phyloP scores from a whole-genome alignment of 2,113 vertebrate species.

The Sminthopsis crassicaudata region DNA sequence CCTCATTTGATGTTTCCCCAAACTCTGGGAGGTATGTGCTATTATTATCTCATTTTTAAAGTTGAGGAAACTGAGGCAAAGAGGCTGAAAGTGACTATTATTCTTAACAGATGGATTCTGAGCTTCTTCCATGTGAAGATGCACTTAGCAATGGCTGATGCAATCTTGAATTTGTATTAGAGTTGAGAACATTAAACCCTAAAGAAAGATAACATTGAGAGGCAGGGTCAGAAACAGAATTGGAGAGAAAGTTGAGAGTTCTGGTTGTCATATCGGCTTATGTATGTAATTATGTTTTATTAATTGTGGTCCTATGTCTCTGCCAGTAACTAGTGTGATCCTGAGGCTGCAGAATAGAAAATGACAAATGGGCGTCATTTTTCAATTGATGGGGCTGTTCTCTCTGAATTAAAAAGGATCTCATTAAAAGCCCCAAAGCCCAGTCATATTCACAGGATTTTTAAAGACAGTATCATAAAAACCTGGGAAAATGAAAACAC shows the following conservation, averaged over 20 bases:
- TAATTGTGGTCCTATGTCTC: conserved; percentile 55
- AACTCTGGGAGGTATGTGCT: background rate
- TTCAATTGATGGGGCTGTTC: conserved; percentile 58
- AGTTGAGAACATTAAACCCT: background rate
- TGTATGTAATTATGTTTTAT: conserved; percentile 39
- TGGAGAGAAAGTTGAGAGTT: background rate
- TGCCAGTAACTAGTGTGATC: conserved; percentile 44
- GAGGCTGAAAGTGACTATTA: background rate
- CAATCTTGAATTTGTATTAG: background rate
- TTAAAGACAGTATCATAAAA: conserved; percentile 26
- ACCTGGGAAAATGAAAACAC: background rate
- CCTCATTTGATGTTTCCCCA: background rate
- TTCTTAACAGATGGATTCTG: background rate
- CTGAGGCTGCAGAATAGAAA: conserved; percentile 53
- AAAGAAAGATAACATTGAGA: background rate
- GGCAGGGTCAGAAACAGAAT: background rate
- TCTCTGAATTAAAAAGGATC: conserved; percentile 57
- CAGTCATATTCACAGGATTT: conserved; percentile 43
- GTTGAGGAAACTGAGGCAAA: conserved; percentile 29
- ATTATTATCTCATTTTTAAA: background rate
- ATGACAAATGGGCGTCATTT: conserved; percentile 66
- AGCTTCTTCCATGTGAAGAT: background rate
- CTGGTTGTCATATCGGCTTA: background rate
- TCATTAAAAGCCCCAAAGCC: conserved; percentile 44
- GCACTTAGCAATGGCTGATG: background rate